A percentile compares a stretch with the other conserved stretches of the same genome.
Conservation (phyloP, 2,797 vertebrate genomes). For the Pangasius mekongensis region DNA sequence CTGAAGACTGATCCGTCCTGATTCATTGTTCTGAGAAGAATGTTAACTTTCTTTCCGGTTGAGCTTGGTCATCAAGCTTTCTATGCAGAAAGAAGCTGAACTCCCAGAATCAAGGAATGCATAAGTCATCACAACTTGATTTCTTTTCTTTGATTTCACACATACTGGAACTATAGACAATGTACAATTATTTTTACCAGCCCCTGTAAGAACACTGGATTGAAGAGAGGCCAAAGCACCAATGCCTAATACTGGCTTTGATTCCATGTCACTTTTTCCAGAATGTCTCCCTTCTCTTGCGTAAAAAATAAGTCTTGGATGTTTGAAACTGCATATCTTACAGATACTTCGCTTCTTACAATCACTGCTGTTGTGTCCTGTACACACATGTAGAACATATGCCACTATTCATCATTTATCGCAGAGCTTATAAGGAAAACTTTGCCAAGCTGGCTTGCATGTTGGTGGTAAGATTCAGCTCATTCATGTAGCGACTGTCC, state of each 20-base stretch:
- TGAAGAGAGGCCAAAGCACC: not conserved
- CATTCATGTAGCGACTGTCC: slow-evolving; percentile 39
- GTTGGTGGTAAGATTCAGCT: slow-evolving; percentile 5
- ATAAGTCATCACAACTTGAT: not conserved
- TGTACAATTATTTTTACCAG: not conserved
- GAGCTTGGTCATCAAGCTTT: not conserved
- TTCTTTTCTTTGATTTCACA: not conserved
- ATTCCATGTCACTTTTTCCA: not conserved
- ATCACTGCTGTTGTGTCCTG: not conserved
- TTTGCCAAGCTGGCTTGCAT: not conserved
- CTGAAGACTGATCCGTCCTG: not conserved
- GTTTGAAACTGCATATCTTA: not conserved
- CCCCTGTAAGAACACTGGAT: not conserved
- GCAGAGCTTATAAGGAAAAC: not conserved
- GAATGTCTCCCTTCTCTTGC: not conserved
- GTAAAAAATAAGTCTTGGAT: not conserved
- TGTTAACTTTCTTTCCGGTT: not conserved
- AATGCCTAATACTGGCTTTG: not conserved
- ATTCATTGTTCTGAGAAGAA: not conserved
- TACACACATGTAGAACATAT: not conserved
- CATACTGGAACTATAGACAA: not conserved
- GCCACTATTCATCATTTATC: too few relatives aligned
- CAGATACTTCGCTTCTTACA: not conserved
- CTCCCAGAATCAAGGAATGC: not conserved
- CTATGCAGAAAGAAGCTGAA: not conserved